phyloP scores from a whole-genome alignment of 2,797 vertebrate species.

The Momotus momota region DNA sequence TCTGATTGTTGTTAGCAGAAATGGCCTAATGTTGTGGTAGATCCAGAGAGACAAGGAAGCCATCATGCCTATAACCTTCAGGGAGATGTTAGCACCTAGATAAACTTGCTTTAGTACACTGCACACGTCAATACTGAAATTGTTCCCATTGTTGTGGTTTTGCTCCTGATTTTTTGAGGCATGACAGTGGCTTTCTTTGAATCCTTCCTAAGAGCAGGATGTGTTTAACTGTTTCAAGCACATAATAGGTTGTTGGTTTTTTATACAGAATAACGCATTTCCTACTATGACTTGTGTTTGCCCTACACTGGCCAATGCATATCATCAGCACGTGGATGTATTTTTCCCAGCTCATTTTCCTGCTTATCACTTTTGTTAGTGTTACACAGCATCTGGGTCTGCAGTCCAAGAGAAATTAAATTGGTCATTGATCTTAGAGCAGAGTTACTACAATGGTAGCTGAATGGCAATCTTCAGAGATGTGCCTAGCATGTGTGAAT shows the following conservation, averaged over 20 bases:
- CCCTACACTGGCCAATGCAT: neutral
- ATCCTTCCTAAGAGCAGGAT: neutral
- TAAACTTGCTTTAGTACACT: neutral
- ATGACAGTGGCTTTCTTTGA: neutral
- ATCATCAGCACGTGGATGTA: neutral
- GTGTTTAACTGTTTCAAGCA: neutral
- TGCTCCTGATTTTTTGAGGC: neutral
- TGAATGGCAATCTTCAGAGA: neutral
- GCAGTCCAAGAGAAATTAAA: conserved; percentile 16
- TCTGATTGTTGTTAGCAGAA: neutral
- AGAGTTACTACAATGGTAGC: neutral
- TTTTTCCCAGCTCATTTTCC: conserved; percentile 18
- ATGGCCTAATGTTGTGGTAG: neutral
- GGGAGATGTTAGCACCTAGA: neutral
- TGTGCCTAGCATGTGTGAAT: neutral
- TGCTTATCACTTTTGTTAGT: neutral
- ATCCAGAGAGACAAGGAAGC: neutral
- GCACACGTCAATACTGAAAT: neutral
- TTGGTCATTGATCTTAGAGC: neutral
- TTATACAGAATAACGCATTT: conserved; percentile 17
- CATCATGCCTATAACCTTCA: neutral
- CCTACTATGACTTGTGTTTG: neutral
- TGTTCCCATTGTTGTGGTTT: neutral
- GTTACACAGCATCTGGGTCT: neutral
- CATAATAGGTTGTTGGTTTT: neutral